Evolutionary conservation across 1,140 invertebrate genomes (phyloP), one percentile per base, ranked within the genome.

Genomic region (Drosophila jambulina): DNA sequence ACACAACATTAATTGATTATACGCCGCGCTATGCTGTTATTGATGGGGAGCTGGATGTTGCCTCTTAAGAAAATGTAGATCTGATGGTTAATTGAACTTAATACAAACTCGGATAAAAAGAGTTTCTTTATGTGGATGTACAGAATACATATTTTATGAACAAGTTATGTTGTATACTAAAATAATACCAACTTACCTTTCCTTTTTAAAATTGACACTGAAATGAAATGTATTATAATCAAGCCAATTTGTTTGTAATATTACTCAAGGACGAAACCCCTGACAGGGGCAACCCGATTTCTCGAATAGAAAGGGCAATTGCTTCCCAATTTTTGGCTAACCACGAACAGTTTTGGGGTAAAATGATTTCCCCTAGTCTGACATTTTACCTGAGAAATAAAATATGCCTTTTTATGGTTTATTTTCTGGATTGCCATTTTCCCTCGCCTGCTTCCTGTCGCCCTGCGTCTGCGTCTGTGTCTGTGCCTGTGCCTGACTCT

Each of bases 1-100:
- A 76, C 76, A 84, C 64, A 84, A 84, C 68, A 45, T 80, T 83
- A 83, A 83, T 83, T 83, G 80, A 83, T 83, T 83, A 79, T 59
- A 62, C 43, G 70, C 75, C 29, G 49, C 15, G n/a, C 51, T 54
- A 54, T 54, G 51, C 2, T 23, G 51, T 54, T 54, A 54, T 54
- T 51, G 13, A 38, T 58, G 49, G 51, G 51, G 32, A 72, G 34
- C 23, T 70, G 64, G 34, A 21, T 34, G 49, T 32, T 29, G 48
- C 21, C 29, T 32, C 36, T 15, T 7, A 43, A 27, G 23, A 46
- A 53, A 70, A 53, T 45, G 23, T 19, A 8, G 6, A 53, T 54
- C 60, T 45, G 48, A 27, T 23, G 27, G 38, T 36, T 65, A 69
- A 43, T 36, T 34, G 36, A 62, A 42, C 21, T 29, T 10, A 23